Evolutionary conservation across 2,888 invertebrate species (phyloP), one percentile per base, ranked within the genome.

Genomic region (Nemapogon koenigi): DNA sequence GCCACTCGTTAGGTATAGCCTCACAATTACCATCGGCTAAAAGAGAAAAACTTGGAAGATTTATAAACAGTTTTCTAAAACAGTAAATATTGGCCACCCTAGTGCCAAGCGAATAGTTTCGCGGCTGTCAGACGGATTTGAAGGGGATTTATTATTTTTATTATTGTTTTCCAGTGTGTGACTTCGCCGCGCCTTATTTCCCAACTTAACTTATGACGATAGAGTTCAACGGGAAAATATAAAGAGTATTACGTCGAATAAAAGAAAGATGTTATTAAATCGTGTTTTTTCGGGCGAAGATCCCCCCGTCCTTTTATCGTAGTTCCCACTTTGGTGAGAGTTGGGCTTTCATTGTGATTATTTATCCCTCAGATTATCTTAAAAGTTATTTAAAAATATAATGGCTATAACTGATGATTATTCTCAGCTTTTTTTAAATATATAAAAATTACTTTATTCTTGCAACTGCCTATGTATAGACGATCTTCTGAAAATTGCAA

Each of bases 81-180:
- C n/a, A n/a, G n/a, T n/a, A n/a, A n/a, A n/a, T n/a, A n/a, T n/a
- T 57, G 48, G 62, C 30, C 44, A 43, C 62, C 48, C 40, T 45
- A 53, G 52, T 60, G 51, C 63, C 57, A 58, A 53, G 60, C 61
- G 63, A 72, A 73, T 73, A 73, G 73, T 73, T 73, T 64, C 65
- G 64, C 68, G 69, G 65, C 72, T 73, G 75, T 75, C 75, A 71
- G 69, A 50, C 60, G 59, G 65, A 62, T 71, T 67, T 70, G 72
- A 72, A 66, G 59, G 62, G 70, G 69, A 75, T 75, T 75, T 76
- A 75, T 73, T 76, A 72, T 75, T 75, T 73, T 72, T 72, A 71
- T 75, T 73, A 72, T 73, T 72, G 73, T 72, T 73, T 69, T 63
- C 50, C 53, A 54, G 57, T 56, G 57, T 57, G 58, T 59, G 60